A percentile compares a stretch with the other conserved stretches of the same genome.
Evolutionary conservation across 2,113 vertebrate species (phyloP).

Genomic region (Hyaena hyaena): DNA sequence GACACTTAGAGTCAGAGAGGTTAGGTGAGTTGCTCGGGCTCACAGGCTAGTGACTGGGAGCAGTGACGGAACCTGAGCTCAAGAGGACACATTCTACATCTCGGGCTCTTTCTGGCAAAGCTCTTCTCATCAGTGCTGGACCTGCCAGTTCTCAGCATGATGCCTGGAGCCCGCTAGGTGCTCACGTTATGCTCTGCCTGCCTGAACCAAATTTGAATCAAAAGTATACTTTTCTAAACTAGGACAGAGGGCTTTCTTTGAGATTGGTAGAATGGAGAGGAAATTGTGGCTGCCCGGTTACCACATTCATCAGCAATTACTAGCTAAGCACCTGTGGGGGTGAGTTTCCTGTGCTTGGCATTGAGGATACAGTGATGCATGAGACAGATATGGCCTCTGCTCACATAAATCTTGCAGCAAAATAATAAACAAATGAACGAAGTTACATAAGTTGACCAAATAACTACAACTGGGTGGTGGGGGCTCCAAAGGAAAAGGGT

Average conservation of each 20-base stretch:
- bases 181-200: not conserved
- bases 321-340: not conserved
- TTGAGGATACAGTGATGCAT: not conserved
- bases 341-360: not conserved
- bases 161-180: fast-evolving
- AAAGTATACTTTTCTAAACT: not conserved
- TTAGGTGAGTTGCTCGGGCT: not conserved
- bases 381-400: not conserved
- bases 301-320: not conserved
- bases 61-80: not conserved
- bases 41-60: too few relatives aligned
- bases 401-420: not conserved
- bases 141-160: not conserved
- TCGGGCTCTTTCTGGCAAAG: not conserved
- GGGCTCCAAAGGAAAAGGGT: not conserved
- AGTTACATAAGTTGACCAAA: not conserved
- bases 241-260: not conserved
- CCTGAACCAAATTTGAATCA: not conserved
- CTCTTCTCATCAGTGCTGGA: not conserved
- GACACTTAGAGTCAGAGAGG: not conserved
- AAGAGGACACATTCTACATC: fast-evolving
- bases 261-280: not conserved
- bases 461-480: not conserved
- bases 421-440: not conserved
- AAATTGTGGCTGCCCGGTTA: not conserved